These are phyloP conservation scores for Pardosa pseudoannulata DNA, from an alignment of 2,888 invertebrate genomes.

Conservation along the genomic window DNA sequence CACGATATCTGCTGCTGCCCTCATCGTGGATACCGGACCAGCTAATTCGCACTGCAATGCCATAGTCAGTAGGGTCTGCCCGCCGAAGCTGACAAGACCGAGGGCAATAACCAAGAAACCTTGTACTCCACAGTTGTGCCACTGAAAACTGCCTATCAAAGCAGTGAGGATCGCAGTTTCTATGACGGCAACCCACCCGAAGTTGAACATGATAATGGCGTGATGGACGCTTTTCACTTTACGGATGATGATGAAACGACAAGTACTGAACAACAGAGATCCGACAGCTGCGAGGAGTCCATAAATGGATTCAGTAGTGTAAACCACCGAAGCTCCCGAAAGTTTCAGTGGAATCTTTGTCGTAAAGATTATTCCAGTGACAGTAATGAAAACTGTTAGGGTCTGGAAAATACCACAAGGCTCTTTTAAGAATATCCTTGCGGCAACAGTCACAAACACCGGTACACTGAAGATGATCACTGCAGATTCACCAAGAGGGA, in stretches of 20 bases:
- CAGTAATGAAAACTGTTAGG: constrained; percentile 87
- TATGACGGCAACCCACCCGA: constrained; percentile 85
- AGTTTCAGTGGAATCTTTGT: constrained; percentile 90
- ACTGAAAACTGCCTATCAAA: constrained; percentile 86
- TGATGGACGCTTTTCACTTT: constrained; percentile 90
- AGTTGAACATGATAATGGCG: constrained; percentile 92
- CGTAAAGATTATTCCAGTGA: constrained; percentile 90
- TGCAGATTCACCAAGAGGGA: constrained; percentile 93
- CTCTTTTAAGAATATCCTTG: constrained; percentile 86
- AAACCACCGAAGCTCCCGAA: constrained; percentile 78
- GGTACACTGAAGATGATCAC: constrained; percentile 94
- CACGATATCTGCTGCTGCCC: constrained; percentile 89
- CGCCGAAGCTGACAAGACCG: constrained; percentile 74
- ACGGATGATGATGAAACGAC: constrained; percentile 89
- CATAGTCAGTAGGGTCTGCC: constrained; percentile 83
- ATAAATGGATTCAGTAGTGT: constrained; percentile 79
- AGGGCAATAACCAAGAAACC: constrained; percentile 84
- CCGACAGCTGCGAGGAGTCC: constrained; percentile 90
- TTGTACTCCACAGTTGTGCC: constrained; percentile 89
- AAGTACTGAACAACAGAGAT: constrained; percentile 87
- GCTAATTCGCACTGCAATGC: constrained; percentile 93
- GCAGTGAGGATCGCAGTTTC: constrained; percentile 82
- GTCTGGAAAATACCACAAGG: constrained; percentile 91
- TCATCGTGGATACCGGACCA: constrained; percentile 94
- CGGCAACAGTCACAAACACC: constrained; percentile 89